A percentile compares a stretch with the other conserved stretches of the same genome.
Evolutionary conservation across 2,888 invertebrate genomes (phyloP).

Genomic region (Tachina fera): DNA sequence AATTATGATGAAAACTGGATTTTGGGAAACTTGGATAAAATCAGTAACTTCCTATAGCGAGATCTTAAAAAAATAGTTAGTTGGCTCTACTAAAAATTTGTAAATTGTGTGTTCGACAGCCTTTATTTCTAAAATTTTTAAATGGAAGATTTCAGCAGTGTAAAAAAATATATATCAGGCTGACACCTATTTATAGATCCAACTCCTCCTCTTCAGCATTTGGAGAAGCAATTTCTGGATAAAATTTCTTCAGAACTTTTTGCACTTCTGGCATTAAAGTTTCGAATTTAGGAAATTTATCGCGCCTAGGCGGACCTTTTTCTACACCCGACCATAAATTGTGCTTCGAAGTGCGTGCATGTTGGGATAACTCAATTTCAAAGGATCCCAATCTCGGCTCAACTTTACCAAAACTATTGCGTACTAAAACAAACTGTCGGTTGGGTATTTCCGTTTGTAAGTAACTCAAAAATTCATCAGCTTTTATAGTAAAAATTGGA

Average conservation of each 20-base stretch:
- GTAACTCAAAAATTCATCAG: conserved; percentile 76
- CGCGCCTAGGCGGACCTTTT: conserved; percentile 80
- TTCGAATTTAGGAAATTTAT: conserved; percentile 78
- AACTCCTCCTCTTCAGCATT: no score
- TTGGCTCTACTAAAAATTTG: no score
- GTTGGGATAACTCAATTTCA: conserved; percentile 79
- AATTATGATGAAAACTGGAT: no score
- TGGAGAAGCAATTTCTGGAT: conserved; percentile 73
- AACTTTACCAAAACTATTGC: conserved; percentile 76
- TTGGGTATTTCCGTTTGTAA: conserved; percentile 76
- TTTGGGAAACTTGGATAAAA: no score
- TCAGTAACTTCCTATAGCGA: no score
- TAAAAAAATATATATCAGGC: no score
- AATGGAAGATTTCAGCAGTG: no score
- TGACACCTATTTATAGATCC: no score
- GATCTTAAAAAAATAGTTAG: no score
- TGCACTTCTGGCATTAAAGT: conserved; percentile 76
- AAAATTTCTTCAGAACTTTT: conserved; percentile 78
- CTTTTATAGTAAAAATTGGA: conserved; percentile 79
- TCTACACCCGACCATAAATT: conserved; percentile 78
- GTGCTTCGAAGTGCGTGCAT: conserved; percentile 78
- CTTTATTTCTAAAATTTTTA: no score
- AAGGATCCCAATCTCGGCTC: conserved; percentile 78
- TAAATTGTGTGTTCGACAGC: no score
- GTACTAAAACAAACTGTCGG: conserved; percentile 77